These are phyloP conservation scores for Diplogasteroides magnus DNA, from an alignment of 1,140 invertebrate genomes.

Conservation along the genomic window DNA sequence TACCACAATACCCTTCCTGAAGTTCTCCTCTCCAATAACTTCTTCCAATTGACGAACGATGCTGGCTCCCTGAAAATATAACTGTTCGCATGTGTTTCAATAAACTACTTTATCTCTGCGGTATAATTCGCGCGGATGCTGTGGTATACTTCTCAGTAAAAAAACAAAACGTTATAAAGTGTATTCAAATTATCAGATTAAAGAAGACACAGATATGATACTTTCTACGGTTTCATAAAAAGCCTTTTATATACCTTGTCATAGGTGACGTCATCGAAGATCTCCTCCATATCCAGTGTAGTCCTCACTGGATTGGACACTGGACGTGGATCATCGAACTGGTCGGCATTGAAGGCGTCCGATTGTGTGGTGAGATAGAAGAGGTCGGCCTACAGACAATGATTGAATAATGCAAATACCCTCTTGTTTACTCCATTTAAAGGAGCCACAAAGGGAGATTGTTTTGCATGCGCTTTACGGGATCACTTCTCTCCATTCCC, in stretches of 20 bases:
- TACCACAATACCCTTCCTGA: conserved; percentile 19
- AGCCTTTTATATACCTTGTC: conserved; percentile 37
- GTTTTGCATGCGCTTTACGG: too few relatives aligned
- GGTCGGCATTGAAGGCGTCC: neutral
- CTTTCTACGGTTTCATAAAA: conserved; percentile 22
- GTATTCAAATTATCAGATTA: too few relatives aligned
- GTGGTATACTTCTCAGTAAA: conserved; percentile 18
- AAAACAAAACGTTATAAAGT: too few relatives aligned
- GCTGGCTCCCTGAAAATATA: conserved; percentile 31
- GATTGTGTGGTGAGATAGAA: neutral
- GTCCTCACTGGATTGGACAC: neutral
- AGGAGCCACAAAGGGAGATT: too few relatives aligned
- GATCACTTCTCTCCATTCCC: too few relatives aligned
- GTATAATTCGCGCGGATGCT: conserved; percentile 26
- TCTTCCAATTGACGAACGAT: conserved; percentile 36
- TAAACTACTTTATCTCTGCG: conserved; percentile 21
- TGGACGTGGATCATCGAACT: neutral
- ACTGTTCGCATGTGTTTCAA: conserved; percentile 25
- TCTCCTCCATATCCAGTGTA: neutral
- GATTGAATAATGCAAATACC: neutral
- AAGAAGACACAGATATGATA: conserved; percentile 5
- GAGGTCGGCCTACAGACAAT: neutral
- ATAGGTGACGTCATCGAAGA: conserved; percentile 28
- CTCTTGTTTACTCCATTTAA: neutral
- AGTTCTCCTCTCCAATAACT: conserved; percentile 30